Evolutionary conservation across 2,888 invertebrate genomes (phyloP).

Genomic region (Chirona hameri): DNA sequence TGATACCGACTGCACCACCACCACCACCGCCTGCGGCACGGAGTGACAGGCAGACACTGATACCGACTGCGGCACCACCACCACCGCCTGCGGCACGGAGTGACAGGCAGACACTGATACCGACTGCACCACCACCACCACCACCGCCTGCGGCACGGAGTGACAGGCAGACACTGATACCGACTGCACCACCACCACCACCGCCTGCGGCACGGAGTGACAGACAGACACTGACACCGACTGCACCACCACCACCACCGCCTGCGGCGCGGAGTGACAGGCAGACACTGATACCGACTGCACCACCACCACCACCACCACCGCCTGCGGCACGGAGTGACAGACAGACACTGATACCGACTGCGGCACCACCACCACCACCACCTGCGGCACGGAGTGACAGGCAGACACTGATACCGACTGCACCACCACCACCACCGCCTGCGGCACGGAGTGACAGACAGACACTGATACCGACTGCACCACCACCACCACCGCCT

Average conservation of each 20-base stretch:
- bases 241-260: constrained; percentile 52
- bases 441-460: constrained; percentile 41
- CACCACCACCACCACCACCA: constrained; percentile 54
- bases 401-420: neutral
- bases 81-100: constrained; percentile 46
- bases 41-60: neutral
- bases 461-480: constrained; percentile 28
- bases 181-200: constrained; percentile 51
- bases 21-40: constrained; percentile 48
- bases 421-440: constrained; percentile 52
- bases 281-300: neutral
- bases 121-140: constrained; percentile 53
- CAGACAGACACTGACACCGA: neutral
- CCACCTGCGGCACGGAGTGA: constrained; percentile 43
- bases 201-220: constrained; percentile 43
- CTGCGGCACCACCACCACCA: constrained; percentile 54
- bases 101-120: neutral
- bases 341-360: neutral
- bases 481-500: constrained; percentile 53
- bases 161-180: neutral
- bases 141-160: constrained; percentile 46
- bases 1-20: constrained; percentile 46
- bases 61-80: constrained; percentile 49
- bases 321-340: constrained; percentile 43
- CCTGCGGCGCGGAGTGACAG: constrained; percentile 41